Evolutionary conservation across 2,888 invertebrate genomes (phyloP), one percentile per base, ranked within the genome.

Genomic region (Fragum fragum): DNA sequence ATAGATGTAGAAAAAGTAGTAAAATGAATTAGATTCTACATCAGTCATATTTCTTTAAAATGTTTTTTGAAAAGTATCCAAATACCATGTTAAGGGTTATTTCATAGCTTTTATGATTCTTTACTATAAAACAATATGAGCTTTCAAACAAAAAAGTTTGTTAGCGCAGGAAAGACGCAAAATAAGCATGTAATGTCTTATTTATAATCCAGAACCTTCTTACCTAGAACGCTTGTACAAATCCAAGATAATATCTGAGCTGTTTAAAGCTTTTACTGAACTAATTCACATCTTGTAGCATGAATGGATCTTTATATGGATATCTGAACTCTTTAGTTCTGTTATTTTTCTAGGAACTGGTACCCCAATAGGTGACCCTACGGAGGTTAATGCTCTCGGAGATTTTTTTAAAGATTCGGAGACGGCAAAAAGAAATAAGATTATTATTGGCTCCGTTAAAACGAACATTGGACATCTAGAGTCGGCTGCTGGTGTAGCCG

Each of bases 381-480:
- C 88, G 5, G 92, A 92, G 79, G 87, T 76, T 2, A 86, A 82
- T 29, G 79, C 88, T 6, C 73, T 91, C 1, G 89, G 89, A 14
- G 36, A 61, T n/a, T 85, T 88, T 36, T 88, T 91, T n/a, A 71
- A 68, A 1, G 52, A 29, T 32, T 26, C 47, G 1, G 55, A 70
- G 14, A 9, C 18, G 14, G 29, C n/a, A 36, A 18, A 52, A 32
- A 59, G 23, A 18, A 32, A 61, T 11, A 57, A 32, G 14, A 52
- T 73, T 5, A 42, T 79, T 42, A 85, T 90, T n/a, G 91, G 91
- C 0, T 90, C 91, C 0, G 89, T 88, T 1, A 90, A 89, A 61
- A 85, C 89, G 21, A 91, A 89, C 75, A 87, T 90, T n/a, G 90
- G 90, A 6, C 90, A 90, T 80, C 57, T 85, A 14, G 89, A 89